phyloP scores from a whole-genome alignment of 2,113 vertebrate genomes.

The Notechis scutatus region DNA sequence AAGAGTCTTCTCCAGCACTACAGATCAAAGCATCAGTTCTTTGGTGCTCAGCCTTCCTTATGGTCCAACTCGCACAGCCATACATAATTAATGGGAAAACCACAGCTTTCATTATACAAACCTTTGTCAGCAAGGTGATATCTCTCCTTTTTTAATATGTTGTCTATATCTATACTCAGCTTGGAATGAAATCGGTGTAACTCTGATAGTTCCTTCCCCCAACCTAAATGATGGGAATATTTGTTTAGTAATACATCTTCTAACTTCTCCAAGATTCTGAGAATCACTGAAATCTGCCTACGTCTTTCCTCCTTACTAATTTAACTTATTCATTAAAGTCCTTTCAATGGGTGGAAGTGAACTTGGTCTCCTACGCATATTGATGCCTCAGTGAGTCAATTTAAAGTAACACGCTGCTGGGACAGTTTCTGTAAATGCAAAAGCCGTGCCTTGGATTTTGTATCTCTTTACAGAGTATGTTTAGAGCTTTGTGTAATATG shows the following conservation, averaged over 20 bases:
- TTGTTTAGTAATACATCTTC: not conserved
- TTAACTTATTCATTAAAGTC: not conserved
- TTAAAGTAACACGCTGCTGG: not conserved
- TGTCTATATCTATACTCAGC: not conserved
- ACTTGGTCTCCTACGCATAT: not conserved
- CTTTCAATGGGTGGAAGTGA: not conserved
- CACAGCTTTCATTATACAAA: too few relatives aligned
- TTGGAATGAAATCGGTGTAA: not conserved
- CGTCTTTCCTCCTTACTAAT: not conserved
- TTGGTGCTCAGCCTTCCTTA: too few relatives aligned
- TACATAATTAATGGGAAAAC: too few relatives aligned
- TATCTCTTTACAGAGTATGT: not conserved
- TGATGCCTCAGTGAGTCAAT: not conserved
- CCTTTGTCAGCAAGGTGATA: too few relatives aligned
- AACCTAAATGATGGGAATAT: not conserved
- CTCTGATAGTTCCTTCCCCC: not conserved
- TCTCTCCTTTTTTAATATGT: too few relatives aligned
- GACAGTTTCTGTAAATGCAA: not conserved
- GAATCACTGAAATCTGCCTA: not conserved
- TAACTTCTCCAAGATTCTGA: not conserved
- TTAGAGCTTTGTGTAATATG: not conserved
- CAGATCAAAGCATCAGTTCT: too few relatives aligned
- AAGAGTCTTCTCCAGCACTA: too few relatives aligned
- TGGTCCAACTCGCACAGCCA: too few relatives aligned
- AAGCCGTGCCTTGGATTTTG: not conserved